Evolutionary conservation across 2,113 vertebrate species (phyloP).

Genomic region (Regulus satrapa): DNA sequence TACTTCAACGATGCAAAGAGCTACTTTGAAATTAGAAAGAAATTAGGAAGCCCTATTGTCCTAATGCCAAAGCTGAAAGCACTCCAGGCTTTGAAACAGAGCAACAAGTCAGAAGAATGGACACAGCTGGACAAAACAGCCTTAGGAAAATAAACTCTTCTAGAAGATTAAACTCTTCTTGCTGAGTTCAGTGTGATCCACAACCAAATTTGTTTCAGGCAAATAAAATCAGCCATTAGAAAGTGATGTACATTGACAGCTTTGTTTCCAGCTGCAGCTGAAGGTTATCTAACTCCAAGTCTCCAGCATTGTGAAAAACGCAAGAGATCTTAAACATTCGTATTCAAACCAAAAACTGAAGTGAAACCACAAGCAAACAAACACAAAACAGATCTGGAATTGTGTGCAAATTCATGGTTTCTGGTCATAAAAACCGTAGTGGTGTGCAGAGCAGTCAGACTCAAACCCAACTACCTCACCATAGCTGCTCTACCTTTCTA

Average conservation of each 20-base stretch:
- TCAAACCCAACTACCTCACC: background rate
- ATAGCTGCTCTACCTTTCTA: background rate
- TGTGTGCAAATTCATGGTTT: background rate
- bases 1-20: background rate
- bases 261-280: background rate
- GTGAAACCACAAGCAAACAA: background rate
- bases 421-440: background rate
- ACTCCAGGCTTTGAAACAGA: background rate
- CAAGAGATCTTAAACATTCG: background rate
- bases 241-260: background rate
- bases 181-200: background rate
- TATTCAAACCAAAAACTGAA: background rate
- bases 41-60: background rate
- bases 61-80: background rate
- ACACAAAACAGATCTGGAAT: background rate
- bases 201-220: background rate
- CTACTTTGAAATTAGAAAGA: background rate
- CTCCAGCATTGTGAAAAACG: background rate
- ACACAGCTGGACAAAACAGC: background rate
- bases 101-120: background rate
- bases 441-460: background rate
- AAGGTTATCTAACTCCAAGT: background rate
- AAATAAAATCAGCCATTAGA: background rate
- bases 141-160: background rate
- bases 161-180: background rate